phyloP scores from a whole-genome alignment of 2,113 vertebrate species.

The Etheostoma spectabile region DNA sequence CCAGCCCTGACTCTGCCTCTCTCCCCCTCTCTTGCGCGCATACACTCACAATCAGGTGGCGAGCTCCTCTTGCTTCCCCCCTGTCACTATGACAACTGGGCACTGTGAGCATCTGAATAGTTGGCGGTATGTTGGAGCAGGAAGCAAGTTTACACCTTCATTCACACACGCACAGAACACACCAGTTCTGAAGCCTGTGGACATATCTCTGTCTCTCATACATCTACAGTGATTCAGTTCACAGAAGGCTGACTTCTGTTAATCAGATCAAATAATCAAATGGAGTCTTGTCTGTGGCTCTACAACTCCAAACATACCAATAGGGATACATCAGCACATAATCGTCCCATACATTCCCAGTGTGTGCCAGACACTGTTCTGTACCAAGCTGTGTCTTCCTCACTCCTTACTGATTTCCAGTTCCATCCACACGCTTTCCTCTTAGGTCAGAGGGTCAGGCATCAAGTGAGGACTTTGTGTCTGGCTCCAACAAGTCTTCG shows the following conservation, averaged over 20 bases:
- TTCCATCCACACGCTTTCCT: conserved; percentile 31
- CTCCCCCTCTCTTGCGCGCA: conserved; percentile 45
- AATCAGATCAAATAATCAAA: conserved; percentile 24
- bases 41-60: conserved; percentile 74
- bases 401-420: conserved; percentile 1
- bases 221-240: conserved; percentile 46
- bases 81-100: conserved; percentile 87
- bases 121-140: conserved; percentile 65
- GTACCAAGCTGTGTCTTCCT: conserved; percentile 48
- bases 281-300: conserved; percentile 11
- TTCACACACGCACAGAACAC: conserved; percentile 39
- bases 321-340: conserved; percentile 10
- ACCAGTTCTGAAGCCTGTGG: conserved; percentile 52
- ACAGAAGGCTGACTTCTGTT: conserved; percentile 56
- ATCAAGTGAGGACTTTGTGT: conserved; percentile 62
- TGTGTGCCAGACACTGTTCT: conserved; percentile 36
- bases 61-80: conserved; percentile 68
- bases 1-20: conserved; percentile 44
- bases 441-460: conserved; percentile 42
- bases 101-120: conserved; percentile 68
- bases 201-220: conserved; percentile 45
- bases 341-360: conserved; percentile 12
- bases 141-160: conserved; percentile 64
- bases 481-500: conserved; percentile 36
- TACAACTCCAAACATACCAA: conserved; percentile 22